phyloP scores from a whole-genome alignment of 2,113 vertebrate species.

The Erythrocercus mccallii region DNA sequence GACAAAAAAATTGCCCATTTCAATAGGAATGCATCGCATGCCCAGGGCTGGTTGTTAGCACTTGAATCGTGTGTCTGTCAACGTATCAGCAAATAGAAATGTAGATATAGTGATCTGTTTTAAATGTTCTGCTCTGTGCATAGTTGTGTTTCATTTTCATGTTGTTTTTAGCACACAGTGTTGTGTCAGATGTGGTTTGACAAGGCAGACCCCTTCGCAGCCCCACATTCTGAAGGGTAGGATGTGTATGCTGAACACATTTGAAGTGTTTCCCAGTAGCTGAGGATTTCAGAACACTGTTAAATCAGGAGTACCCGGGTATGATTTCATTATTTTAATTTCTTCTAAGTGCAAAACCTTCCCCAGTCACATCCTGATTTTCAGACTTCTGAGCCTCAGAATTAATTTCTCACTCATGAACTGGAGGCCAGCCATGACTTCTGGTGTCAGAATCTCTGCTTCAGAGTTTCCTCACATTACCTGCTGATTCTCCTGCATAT shows the following conservation, averaged over 20 bases:
- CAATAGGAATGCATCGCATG: constrained; percentile 55
- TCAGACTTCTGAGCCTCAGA: background rate
- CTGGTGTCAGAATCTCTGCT: background rate
- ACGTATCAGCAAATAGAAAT: background rate
- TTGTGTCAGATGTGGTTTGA: background rate
- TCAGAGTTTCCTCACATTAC: background rate
- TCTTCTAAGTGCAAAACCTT: background rate
- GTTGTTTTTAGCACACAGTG: background rate
- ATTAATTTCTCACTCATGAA: background rate
- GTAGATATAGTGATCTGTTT: background rate
- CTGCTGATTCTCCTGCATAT: background rate
- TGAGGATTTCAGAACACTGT: background rate
- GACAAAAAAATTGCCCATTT: constrained; percentile 40
- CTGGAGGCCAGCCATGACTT: background rate
- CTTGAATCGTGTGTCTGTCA: constrained; percentile 37
- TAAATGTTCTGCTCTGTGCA: background rate
- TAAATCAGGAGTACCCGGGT: background rate
- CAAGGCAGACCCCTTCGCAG: background rate
- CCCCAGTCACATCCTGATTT: background rate
- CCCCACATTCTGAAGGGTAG: background rate
- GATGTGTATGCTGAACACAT: background rate
- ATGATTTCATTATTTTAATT: background rate
- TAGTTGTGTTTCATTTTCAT: background rate
- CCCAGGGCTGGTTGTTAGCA: constrained; percentile 6
- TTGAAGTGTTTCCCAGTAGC: background rate